These are phyloP conservation scores for Dynastes tityus DNA, from an alignment of 2,888 invertebrate genomes.

Conservation along the genomic window DNA sequence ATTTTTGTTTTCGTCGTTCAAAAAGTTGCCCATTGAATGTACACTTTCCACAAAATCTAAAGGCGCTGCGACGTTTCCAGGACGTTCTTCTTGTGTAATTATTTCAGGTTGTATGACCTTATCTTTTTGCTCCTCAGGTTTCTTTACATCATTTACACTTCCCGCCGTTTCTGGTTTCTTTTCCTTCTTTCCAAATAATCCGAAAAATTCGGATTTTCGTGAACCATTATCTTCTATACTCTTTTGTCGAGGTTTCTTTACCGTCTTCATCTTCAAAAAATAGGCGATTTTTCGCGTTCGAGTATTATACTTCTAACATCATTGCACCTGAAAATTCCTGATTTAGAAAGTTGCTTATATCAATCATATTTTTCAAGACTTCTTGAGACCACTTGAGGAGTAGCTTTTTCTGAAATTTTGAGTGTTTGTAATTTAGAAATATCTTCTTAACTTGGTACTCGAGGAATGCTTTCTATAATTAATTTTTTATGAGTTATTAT, in stretches of 20 bases:
- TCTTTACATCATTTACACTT: conserved; percentile 7
- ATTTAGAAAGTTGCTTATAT: conserved; percentile 48
- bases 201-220: conserved; percentile 57
- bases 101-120: conserved; percentile 19
- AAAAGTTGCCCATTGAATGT: conserved; percentile 53
- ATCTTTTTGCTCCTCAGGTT: conserved; percentile 20
- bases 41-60: conserved; percentile 47
- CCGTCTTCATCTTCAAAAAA: conserved; percentile 34
- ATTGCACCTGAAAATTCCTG: conserved; percentile 49
- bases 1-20: conserved; percentile 55
- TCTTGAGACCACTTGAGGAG: conserved; percentile 40
- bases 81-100: conserved; percentile 15
- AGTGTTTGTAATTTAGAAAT: conserved; percentile 21
- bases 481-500: conserved; percentile 12
- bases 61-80: background rate
- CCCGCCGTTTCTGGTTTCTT: conserved; percentile 48
- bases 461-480: background rate
- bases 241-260: conserved; percentile 41
- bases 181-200: conserved; percentile 59
- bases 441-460: conserved; percentile 1
- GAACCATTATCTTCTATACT: conserved; percentile 53
- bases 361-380: conserved; percentile 48
- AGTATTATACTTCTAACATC: conserved; percentile 45
- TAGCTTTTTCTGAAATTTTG: conserved; percentile 32
- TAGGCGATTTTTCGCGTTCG: conserved; percentile 29